A percentile compares a stretch with the other conserved stretches of the same genome.
phyloP scores from a whole-genome alignment of 2,888 invertebrate species.

The Hyposoter dolosus region DNA sequence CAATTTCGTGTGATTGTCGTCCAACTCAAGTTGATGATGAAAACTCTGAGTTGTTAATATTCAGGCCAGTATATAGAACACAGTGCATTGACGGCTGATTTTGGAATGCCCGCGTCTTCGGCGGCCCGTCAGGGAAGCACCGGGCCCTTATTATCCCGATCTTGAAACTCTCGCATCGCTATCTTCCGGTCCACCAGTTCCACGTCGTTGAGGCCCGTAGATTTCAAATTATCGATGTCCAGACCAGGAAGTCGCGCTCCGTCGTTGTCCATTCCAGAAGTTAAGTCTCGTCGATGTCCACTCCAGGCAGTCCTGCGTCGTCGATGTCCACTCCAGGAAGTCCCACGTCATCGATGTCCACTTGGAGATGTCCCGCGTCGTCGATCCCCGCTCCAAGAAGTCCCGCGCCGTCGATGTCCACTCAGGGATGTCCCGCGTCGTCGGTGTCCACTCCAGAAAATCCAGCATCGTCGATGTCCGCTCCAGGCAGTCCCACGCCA shows the following conservation, averaged over 20 bases:
- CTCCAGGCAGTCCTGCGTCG: neutral
- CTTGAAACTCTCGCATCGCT: too few relatives aligned
- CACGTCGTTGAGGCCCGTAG: too few relatives aligned
- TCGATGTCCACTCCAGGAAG: neutral
- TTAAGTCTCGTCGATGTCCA: neutral
- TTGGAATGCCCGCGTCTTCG: too few relatives aligned
- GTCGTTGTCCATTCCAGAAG: neutral
- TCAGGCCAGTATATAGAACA: too few relatives aligned
- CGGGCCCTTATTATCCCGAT: too few relatives aligned
- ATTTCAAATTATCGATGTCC: neutral
- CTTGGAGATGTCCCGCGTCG: constrained; percentile 24
- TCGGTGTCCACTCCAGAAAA: neutral
- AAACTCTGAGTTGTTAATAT: too few relatives aligned
- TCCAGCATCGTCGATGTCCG: constrained; percentile 1
- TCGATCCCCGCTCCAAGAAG: neutral
- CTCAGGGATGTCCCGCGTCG: constrained; percentile 1
- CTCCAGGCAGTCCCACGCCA: constrained; percentile 18
- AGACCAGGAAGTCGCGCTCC: constrained; percentile 19
- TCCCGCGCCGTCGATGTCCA: neutral
- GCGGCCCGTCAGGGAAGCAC: too few relatives aligned
- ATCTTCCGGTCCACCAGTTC: too few relatives aligned
- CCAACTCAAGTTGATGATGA: too few relatives aligned
- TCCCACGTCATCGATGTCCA: neutral
- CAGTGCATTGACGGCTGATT: too few relatives aligned
- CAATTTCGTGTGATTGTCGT: neutral